Conservation (phyloP, 2,888 invertebrate genomes). For the Lithodes maja region DNA sequence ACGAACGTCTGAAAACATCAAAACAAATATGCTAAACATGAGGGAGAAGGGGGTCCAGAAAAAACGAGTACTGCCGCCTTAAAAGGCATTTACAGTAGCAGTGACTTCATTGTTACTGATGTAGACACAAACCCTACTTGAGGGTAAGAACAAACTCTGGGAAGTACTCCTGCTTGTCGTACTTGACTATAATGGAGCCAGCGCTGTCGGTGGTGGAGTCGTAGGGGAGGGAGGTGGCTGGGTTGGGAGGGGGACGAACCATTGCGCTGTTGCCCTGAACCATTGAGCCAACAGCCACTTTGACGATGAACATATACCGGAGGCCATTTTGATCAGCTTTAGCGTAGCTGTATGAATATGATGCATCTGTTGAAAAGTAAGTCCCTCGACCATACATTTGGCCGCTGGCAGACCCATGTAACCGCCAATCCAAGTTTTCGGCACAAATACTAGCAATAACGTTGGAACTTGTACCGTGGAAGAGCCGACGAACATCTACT, state of each 20-base stretch:
- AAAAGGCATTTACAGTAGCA: too few species aligned
- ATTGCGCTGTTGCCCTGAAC: conserved; percentile 22
- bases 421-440: conserved; percentile 73
- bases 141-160: conserved; percentile 57
- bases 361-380: conserved; percentile 72
- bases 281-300: conserved; percentile 45
- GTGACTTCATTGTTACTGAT: too few species aligned
- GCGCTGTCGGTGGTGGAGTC: conserved; percentile 49
- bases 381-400: conserved; percentile 73
- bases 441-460: conserved; percentile 72
- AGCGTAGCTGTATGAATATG: conserved; percentile 29
- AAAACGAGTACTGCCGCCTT: too few species aligned
- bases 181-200: conserved; percentile 52
- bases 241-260: conserved; percentile 53
- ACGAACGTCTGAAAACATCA: too few species aligned
- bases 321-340: neutral
- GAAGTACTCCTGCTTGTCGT: conserved; percentile 60
- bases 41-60: too few species aligned
- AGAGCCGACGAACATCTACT: conserved; percentile 71
- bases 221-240: conserved; percentile 35
- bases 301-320: conserved; percentile 54
- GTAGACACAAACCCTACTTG: neutral
- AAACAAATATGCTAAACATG: too few species aligned
- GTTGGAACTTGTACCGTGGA: conserved; percentile 72
- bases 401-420: conserved; percentile 71